phyloP scores from a whole-genome alignment of 2,113 vertebrate genomes.

The Odontophorus gujanensis region DNA sequence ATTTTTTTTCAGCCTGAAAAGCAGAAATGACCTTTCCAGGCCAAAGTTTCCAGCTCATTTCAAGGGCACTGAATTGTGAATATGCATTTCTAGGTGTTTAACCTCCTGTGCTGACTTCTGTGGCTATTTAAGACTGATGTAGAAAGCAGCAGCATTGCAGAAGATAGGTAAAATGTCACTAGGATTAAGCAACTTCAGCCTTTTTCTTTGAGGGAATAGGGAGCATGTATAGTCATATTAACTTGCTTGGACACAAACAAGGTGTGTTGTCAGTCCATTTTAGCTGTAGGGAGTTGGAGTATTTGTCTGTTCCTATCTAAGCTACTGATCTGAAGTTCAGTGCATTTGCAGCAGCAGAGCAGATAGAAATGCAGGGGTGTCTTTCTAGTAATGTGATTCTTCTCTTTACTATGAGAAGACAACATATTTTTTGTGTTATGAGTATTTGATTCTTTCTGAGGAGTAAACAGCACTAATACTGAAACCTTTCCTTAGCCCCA shows the following conservation, averaged over 20 bases:
- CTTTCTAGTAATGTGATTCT: neutral
- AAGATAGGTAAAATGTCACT: neutral
- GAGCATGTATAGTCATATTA: neutral
- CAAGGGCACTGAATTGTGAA: neutral
- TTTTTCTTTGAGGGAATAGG: neutral
- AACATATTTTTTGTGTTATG: accelerated
- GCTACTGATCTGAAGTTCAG: neutral
- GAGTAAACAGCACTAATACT: neutral
- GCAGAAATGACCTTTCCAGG: neutral
- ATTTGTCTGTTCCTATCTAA: neutral
- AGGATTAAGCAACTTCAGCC: neutral
- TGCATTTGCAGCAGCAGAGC: neutral
- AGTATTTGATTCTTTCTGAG: neutral
- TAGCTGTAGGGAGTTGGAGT: neutral
- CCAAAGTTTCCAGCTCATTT: neutral
- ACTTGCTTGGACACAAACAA: neutral
- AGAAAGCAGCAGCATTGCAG: neutral
- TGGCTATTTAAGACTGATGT: neutral
- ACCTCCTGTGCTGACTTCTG: neutral
- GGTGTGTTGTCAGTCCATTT: neutral
- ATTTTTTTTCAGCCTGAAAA: neutral
- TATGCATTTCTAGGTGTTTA: neutral
- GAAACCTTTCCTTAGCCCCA: conserved; percentile 82
- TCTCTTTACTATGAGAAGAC: neutral
- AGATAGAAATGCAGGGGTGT: neutral